These are phyloP conservation scores for Eretmocerus hayati DNA, from an alignment of 2,888 invertebrate species.

Conservation along the genomic window DNA sequence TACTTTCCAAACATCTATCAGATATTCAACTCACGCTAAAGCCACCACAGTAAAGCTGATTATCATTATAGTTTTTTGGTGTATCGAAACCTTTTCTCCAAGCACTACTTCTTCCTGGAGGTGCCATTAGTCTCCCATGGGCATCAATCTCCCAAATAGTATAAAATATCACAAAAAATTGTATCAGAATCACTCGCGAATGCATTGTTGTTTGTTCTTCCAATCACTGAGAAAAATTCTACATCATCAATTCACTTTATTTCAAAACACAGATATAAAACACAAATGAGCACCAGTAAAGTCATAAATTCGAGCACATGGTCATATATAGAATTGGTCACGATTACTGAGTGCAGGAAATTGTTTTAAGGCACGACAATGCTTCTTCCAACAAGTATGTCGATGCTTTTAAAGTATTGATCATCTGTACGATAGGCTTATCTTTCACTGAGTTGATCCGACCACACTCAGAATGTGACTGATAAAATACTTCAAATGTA, in stretches of 20 bases:
- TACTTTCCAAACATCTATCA: too few relatives aligned
- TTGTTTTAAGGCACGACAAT: too few relatives aligned
- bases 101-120: slow-evolving; percentile 51
- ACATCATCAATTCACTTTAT: too few relatives aligned
- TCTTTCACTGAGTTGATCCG: slow-evolving; percentile 8
- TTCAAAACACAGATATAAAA: too few relatives aligned
- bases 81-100: slow-evolving; percentile 50
- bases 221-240: too few relatives aligned
- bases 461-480: slow-evolving; percentile 14
- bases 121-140: slow-evolving; percentile 53
- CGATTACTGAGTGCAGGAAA: too few relatives aligned
- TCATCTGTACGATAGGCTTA: slow-evolving; percentile 12
- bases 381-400: slow-evolving; percentile 4
- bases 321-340: too few relatives aligned
- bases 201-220: too few relatives aligned
- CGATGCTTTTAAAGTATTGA: slow-evolving; percentile 10
- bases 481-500: too few relatives aligned
- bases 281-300: too few relatives aligned
- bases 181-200: neutral
- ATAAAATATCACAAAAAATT: neutral
- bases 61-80: slow-evolving; percentile 51
- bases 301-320: too few relatives aligned
- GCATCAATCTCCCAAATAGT: slow-evolving; percentile 31
- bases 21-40: slow-evolving; percentile 37
- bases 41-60: slow-evolving; percentile 53